Conservation (phyloP, 2,797 vertebrate species). For the Galagoides demidoff region DNA sequence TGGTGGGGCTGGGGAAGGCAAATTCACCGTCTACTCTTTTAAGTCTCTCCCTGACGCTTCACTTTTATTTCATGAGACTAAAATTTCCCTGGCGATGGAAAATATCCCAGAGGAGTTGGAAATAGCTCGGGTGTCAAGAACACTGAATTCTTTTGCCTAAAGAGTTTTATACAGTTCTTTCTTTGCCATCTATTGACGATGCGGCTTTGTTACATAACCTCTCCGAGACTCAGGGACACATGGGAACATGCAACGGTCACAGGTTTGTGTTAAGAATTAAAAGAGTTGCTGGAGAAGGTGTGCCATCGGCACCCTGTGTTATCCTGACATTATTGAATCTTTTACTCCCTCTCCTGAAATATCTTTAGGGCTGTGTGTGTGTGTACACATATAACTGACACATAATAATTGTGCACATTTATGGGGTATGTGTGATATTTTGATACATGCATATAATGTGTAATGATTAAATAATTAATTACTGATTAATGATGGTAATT, state of each 20-base stretch:
- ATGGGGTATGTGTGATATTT: background rate
- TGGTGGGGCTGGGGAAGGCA: background rate
- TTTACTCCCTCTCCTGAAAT: background rate
- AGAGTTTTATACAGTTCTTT: background rate
- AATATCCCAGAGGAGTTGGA: background rate
- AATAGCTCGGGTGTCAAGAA: background rate
- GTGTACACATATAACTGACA: background rate
- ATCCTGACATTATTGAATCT: background rate
- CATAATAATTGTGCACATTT: background rate
- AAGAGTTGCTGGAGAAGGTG: background rate
- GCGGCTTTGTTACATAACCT: background rate
- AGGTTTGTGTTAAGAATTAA: background rate
- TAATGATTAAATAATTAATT: background rate
- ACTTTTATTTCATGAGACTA: background rate
- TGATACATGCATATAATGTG: background rate
- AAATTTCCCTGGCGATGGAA: background rate
- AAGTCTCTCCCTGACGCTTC: background rate
- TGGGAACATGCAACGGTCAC: background rate
- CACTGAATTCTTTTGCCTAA: background rate
- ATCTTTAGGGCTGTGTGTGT: background rate
- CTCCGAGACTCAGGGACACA: constrained; percentile 1
- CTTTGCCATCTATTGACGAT: background rate
- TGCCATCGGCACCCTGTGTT: background rate
- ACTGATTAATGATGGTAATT: background rate
- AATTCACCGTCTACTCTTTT: background rate